Base-by-base conservation (phyloP, 1,140 invertebrate species). In the Onthophagus taurus region DNA sequence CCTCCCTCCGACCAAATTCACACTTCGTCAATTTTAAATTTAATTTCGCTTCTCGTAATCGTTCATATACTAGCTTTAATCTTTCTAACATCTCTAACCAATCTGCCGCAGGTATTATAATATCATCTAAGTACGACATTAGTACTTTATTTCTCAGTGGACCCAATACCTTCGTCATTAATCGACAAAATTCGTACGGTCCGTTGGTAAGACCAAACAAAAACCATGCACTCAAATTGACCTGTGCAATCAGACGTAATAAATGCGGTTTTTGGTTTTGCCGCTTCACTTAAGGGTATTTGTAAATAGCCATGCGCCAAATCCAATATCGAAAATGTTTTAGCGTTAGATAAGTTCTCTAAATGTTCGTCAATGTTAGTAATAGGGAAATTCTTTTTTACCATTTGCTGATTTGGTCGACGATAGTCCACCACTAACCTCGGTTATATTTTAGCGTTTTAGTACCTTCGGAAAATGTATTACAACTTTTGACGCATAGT, bases 351-450 rank as follows among this genome's bases (percentile, higher is more conserved):
- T 30, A 58, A 13, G 21, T 44, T 18, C n/a, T 55, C 49, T 9
- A 57, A 13, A 35, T 49, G 52, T 16, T 72, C 67, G 11, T 70
- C 62, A 16, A 76, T 69, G 3, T 57, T 35, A 0, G 71, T 71
- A n/a, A 73, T 49, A 18, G 42, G 53, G 34, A 38, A 45, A 42
- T 42, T 52, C 34, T 44, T 42, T 21, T 34, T 20, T 14, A 34
- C 24, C 4, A 39, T 49, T 16, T 45, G 20, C 19, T 45, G 24
- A 42, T 51, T 55, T 9, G 55, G 24, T 30, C 29, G 21, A 14
- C 71, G 38, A 48, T 59, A 74, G 45, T 65, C 59, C 4, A 58
- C 44, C 44, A 49, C 50, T 16, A 63, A 37, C 6, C 63, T n/a
- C n/a, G n/a, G n/a, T n/a, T n/a, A n/a, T n/a, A n/a, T n/a, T n/a